Evolutionary conservation across 2,113 vertebrate genomes (phyloP).

Genomic region (Anarrhichthys ocellatus): DNA sequence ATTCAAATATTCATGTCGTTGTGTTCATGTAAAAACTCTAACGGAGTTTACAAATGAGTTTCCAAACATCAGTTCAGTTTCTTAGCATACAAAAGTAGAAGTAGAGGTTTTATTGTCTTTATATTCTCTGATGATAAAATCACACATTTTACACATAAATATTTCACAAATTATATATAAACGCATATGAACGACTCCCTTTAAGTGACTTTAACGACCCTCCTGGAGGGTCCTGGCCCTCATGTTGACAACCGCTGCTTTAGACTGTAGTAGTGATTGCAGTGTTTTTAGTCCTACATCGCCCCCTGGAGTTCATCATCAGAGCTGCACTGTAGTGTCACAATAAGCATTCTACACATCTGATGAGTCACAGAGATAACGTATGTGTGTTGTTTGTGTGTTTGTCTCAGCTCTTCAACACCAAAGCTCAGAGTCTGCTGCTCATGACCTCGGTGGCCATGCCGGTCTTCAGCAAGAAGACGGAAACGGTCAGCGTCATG

Average conservation of each 20-base stretch:
- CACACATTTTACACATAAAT: neutral
- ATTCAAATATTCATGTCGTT: too few relatives aligned
- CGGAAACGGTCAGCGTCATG: slow-evolving; percentile 89
- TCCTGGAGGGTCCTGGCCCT: neutral
- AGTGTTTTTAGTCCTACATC: too few relatives aligned
- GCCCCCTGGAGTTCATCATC: slow-evolving; percentile 26
- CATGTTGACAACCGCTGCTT: neutral
- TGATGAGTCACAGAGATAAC: too few relatives aligned
- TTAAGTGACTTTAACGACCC: neutral
- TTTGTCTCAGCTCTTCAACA: slow-evolving; percentile 86
- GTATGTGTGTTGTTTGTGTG: neutral
- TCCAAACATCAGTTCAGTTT: too few relatives aligned
- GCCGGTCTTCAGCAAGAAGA: slow-evolving; percentile 99
- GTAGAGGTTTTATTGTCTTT: too few relatives aligned
- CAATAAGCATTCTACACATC: too few relatives aligned
- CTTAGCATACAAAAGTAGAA: too few relatives aligned
- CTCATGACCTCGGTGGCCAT: slow-evolving; percentile 98
- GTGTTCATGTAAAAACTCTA: too few relatives aligned
- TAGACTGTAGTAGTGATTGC: neutral
- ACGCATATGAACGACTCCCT: neutral
- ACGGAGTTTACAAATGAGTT: too few relatives aligned
- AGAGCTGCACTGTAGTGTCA: neutral
- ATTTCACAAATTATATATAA: neutral
- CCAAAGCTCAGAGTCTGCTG: slow-evolving; percentile 90
- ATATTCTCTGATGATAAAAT: too few relatives aligned